Evolutionary conservation across 2,888 invertebrate species (phyloP).

Genomic region (Oscheius myriophilus): DNA sequence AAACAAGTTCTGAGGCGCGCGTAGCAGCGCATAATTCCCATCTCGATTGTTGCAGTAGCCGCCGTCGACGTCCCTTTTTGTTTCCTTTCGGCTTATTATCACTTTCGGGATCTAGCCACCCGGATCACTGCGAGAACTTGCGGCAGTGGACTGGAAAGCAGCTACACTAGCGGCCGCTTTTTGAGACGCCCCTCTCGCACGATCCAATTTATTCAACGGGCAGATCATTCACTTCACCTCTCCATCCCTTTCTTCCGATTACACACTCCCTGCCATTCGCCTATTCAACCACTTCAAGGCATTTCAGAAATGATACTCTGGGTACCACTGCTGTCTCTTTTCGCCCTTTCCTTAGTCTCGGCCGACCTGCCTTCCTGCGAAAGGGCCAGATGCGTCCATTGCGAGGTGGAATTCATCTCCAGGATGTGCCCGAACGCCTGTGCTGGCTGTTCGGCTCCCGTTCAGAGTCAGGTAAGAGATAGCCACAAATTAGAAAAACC

Average conservation of each 20-base stretch:
- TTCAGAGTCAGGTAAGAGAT: background rate
- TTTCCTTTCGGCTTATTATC: background rate
- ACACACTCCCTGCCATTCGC: background rate
- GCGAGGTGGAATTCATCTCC: slow-evolving; percentile 64
- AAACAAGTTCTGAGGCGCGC: too few relatives aligned
- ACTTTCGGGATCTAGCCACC: background rate
- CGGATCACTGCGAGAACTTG: slow-evolving; percentile 15
- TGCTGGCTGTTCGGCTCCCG: slow-evolving; percentile 30
- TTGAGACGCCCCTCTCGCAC: slow-evolving; percentile 9
- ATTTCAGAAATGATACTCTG: slow-evolving; percentile 1
- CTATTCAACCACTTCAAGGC: background rate
- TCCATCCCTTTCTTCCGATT: slow-evolving; percentile 1
- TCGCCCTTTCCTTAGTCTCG: slow-evolving; percentile 16
- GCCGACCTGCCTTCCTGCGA: slow-evolving; percentile 66
- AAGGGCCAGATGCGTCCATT: slow-evolving; percentile 66
- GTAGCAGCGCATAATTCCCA: too few relatives aligned
- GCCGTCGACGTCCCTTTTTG: too few relatives aligned
- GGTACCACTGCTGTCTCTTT: background rate
- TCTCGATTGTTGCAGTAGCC: too few relatives aligned
- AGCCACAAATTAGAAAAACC: background rate
- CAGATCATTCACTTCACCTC: slow-evolving; percentile 12
- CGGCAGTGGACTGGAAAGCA: slow-evolving; percentile 29
- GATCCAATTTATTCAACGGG: slow-evolving; percentile 24
- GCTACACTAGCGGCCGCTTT: slow-evolving; percentile 23
- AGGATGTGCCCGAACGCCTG: slow-evolving; percentile 57